Evolutionary conservation across 1,140 invertebrate species (phyloP).

Genomic region (Cherax destructor): DNA sequence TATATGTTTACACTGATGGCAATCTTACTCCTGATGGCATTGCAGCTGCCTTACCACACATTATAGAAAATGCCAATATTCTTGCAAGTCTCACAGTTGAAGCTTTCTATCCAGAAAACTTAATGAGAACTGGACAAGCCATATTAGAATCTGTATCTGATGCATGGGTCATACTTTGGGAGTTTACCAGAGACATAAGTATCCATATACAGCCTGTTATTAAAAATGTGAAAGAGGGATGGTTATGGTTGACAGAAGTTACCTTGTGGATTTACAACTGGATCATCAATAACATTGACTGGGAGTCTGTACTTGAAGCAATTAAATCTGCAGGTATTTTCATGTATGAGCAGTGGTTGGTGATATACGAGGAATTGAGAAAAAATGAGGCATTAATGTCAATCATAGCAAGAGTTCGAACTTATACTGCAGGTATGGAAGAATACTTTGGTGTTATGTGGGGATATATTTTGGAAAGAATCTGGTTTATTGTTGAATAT

Average conservation of each 20-base stretch:
- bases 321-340: conserved; percentile 17
- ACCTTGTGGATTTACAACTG: conserved; percentile 37
- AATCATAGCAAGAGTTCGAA: conserved; percentile 1
- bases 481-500: conserved; percentile 33
- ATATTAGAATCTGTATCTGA: conserved; percentile 11
- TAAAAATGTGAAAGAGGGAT: neutral
- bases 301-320: conserved; percentile 24
- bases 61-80: conserved; percentile 40
- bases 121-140: conserved; percentile 34
- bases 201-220: conserved; percentile 37
- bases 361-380: conserved; percentile 49
- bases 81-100: conserved; percentile 34
- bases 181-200: conserved; percentile 48
- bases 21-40: conserved; percentile 39
- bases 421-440: neutral
- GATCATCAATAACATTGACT: conserved; percentile 51
- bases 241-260: conserved; percentile 17
- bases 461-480: conserved; percentile 9
- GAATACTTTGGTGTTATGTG: conserved; percentile 17
- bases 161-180: conserved; percentile 31
- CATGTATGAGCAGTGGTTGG: conserved; percentile 50
- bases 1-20: conserved; percentile 66
- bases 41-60: conserved; percentile 48
- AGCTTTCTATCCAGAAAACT: conserved; percentile 43
- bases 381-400: conserved; percentile 55